Evolutionary conservation across 2,797 vertebrate species (phyloP), one percentile per base, ranked within the genome.

Genomic region (Sebastes vulpes): DNA sequence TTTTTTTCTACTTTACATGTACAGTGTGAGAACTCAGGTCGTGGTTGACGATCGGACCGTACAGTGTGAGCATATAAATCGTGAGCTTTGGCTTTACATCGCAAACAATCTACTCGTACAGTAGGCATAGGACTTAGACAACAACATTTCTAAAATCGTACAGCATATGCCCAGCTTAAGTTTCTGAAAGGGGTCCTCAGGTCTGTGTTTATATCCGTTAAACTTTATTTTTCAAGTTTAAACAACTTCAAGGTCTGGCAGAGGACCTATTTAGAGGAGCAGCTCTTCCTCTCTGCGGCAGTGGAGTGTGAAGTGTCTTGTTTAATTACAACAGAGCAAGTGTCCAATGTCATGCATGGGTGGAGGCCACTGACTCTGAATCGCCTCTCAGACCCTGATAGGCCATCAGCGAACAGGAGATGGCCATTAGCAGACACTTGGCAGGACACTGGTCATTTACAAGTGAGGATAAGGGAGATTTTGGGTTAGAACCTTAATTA

Each of bases 311-410:
- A 59, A 72, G 58, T 77, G 70, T 77, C 73, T 25, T 5, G 12
- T 86, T 86, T 88, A 85, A 85, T 89, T 87, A 86, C 46, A 65
- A 66, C 74, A 52, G n/a, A 76, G 50, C 35, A 61, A 79, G 77
- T 75, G 61, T 81, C 75, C 67, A 21, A 35, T 79, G 69, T 69
- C 80, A 77, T 26, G 81, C 83, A 82, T 89, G 83, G 75, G 14
- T 75, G 60, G 26, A 42, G 67, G 58, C 66, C 71, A 29, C 65
- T 70, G 63, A 56, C 70, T 81, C 53, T 81, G 58, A 46, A 38
- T 70, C 4, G 0, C 50, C 35, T 81, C 78, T 61, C 54, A 79
- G 66, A 67, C 65, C 6, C 52, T 53, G 10, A 76, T 25, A 38
- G 53, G 29, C 64, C 21, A 48, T 82, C 73, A 83, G 50, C 10